Evolutionary conservation across 2,797 vertebrate species (phyloP), one percentile per base, ranked within the genome.

Genomic region (Bradypodion ventrale): DNA sequence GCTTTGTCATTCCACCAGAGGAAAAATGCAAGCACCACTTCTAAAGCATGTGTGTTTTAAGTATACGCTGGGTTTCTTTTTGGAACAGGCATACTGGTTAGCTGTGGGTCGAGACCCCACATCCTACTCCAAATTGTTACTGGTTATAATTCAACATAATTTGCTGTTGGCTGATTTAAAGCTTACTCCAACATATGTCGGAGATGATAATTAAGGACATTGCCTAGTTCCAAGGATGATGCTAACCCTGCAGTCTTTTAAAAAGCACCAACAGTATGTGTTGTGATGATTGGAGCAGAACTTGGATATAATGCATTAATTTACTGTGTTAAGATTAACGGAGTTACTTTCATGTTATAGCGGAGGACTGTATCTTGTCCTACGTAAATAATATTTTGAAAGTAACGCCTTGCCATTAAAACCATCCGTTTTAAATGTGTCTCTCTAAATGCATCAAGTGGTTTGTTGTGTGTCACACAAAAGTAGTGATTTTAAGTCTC

Each of bases 1-100:
- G 83, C 91, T 94, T 90, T 93, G 93, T 91, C 93, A 90, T 69
- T 46, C 93, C 94, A 93, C 92, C 92, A 93, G 95, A 76, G 49
- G 9, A 1, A 56, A 56, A 56, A 56, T 49, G 13, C 85, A 85
- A 85, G 84, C 84, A 85, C 84, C 84, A 80, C 19, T 76, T 85
- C 49, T 73, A 70, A 85, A 63, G 73, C 37, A 46, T 21, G 21
- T 76, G 37, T 66, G 65, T 66, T 23, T 49, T 21, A 56, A 0
- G n/a, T 79, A 46, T 35, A 21, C 21, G 40, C n/a, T 32, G 42
- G 44, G 42, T 66, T 23, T 49, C 56, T 62, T 49, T 79, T 65
- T 25, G 37, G 68, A 70, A 7, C 37, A 70, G n/a, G 40, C 21
- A 10, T 23, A 19, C 40, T 40, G 37, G 4, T 13, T 70, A 3